Conservation (phyloP, 2,888 invertebrate species). For the Andrena trimmerana region DNA sequence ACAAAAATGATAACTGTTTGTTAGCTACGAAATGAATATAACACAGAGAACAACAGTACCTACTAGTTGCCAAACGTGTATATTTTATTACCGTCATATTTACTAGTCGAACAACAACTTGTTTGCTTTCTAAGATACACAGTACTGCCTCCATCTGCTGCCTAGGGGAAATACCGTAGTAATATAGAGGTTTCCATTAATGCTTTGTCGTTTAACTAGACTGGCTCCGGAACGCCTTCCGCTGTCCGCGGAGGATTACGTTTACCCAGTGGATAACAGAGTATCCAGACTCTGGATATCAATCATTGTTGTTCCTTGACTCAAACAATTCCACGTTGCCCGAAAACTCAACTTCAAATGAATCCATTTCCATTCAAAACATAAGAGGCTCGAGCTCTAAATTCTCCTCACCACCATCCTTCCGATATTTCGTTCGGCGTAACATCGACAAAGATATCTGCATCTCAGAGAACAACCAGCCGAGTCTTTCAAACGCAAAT, state of each 20-base stretch:
- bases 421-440: background rate
- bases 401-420: background rate
- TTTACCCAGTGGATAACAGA: constrained; percentile 43
- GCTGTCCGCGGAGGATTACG: constrained; percentile 54
- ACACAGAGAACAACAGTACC: constrained; percentile 44
- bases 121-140: constrained; percentile 79
- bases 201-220: constrained; percentile 73
- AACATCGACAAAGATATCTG: background rate
- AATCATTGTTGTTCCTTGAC: constrained; percentile 16
- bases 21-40: too few relatives aligned
- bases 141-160: constrained; percentile 59
- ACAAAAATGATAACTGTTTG: background rate
- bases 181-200: constrained; percentile 79
- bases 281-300: constrained; percentile 4
- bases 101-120: constrained; percentile 76
- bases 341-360: background rate
- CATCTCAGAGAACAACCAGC: background rate
- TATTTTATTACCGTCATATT: constrained; percentile 82
- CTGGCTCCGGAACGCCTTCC: constrained; percentile 49
- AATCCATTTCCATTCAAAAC: background rate
- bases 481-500: constrained; percentile 15
- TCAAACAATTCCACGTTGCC: background rate
- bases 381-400: too few relatives aligned
- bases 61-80: constrained; percentile 71
- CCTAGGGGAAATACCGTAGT: constrained; percentile 62